phyloP scores from a whole-genome alignment of 2,113 vertebrate genomes.

The Dunckerocampus dactyliophorus region DNA sequence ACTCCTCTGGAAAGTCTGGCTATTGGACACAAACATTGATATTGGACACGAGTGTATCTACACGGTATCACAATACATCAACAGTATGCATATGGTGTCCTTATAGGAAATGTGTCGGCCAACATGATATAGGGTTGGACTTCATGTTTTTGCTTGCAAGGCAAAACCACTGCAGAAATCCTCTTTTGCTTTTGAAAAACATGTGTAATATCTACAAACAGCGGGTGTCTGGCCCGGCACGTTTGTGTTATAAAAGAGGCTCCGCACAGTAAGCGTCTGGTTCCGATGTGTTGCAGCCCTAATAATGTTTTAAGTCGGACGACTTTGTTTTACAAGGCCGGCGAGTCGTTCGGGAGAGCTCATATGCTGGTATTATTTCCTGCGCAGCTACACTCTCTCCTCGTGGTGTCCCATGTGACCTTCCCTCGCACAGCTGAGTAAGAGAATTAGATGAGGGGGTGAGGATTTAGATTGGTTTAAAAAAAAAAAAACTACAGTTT shows the following conservation, averaged over 20 bases:
- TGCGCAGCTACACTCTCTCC: slow-evolving; percentile 10
- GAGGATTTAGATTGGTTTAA: slow-evolving; percentile 44
- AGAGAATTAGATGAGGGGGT: slow-evolving; percentile 33
- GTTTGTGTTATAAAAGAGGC: slow-evolving; percentile 30
- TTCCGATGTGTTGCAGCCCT: slow-evolving; percentile 49
- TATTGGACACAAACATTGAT: no score
- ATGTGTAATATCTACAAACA: no score
- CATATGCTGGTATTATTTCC: slow-evolving; percentile 8
- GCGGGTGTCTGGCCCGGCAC: slow-evolving; percentile 4
- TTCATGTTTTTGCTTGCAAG: neutral
- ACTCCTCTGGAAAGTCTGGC: no score
- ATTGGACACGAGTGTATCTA: no score
- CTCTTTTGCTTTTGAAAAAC: neutral
- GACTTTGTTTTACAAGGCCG: slow-evolving; percentile 27
- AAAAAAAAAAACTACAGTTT: slow-evolving; percentile 38
- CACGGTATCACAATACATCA: no score
- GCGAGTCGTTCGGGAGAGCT: slow-evolving; percentile 6
- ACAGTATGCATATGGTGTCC: no score
- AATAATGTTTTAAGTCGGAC: slow-evolving; percentile 34
- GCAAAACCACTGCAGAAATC: neutral
- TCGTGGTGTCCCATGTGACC: slow-evolving; percentile 26
- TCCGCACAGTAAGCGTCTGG: slow-evolving; percentile 9
- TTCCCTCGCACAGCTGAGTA: slow-evolving; percentile 37
- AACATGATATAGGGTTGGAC: no score
- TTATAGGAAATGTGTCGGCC: no score